These are phyloP conservation scores for Heliconius congener DNA, from an alignment of 1,140 invertebrate species.

Conservation along the genomic window DNA sequence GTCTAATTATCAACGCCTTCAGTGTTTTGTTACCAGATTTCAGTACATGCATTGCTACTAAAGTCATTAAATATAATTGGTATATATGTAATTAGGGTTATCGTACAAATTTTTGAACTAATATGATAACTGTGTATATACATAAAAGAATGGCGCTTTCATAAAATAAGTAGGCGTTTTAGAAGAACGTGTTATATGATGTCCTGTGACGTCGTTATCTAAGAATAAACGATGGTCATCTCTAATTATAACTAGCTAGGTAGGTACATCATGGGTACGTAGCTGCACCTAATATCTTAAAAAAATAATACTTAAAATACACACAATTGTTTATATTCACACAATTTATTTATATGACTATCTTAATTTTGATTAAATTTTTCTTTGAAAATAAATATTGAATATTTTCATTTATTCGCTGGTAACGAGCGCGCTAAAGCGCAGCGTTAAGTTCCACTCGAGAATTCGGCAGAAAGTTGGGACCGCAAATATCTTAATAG, in stretches of 20 bases:
- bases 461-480: too few relatives aligned
- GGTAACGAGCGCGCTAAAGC: too few relatives aligned
- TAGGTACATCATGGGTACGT: slow-evolving; percentile 1
- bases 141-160: slow-evolving; percentile 22
- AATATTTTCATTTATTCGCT: too few relatives aligned
- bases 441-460: too few relatives aligned
- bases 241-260: slow-evolving; percentile 63
- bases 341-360: too few relatives aligned
- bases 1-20: background rate
- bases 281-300: background rate
- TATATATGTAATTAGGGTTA: background rate
- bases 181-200: slow-evolving; percentile 31
- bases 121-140: slow-evolving; percentile 10
- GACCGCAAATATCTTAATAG: too few relatives aligned
- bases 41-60: background rate
- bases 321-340: too few relatives aligned
- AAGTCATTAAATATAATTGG: background rate
- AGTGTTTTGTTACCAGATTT: background rate
- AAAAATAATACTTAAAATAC: background rate
- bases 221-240: slow-evolving; percentile 67
- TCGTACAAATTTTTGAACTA: background rate
- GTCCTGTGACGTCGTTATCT: slow-evolving; percentile 64
- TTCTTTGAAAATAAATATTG: too few relatives aligned
- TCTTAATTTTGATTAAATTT: too few relatives aligned
- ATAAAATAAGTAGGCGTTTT: slow-evolving; percentile 29